Conservation (phyloP, 2,797 vertebrate genomes). For the Hydrocynus forskahlii region DNA sequence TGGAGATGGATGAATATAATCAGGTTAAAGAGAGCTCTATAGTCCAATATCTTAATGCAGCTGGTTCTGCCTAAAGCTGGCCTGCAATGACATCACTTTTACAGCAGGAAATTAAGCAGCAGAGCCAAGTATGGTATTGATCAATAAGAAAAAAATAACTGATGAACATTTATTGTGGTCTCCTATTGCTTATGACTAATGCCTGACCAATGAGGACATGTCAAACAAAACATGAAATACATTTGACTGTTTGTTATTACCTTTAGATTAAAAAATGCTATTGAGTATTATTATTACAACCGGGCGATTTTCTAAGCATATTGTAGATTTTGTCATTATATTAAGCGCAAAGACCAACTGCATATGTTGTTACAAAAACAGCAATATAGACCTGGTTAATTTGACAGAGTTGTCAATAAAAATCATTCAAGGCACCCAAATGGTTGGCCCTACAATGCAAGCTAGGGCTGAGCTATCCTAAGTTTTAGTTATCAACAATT, state of each 20-base stretch:
- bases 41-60: constrained; percentile 58
- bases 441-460: too few species aligned
- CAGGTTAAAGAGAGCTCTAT: constrained; percentile 48
- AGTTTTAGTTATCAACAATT: too few species aligned
- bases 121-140: not conserved
- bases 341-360: too few species aligned
- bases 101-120: constrained; percentile 25
- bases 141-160: constrained; percentile 22
- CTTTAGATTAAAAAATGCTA: too few species aligned
- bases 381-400: too few species aligned
- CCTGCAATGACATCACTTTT: constrained; percentile 36
- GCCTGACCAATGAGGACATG: not conserved
- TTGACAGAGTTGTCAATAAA: too few species aligned
- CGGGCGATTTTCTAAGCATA: too few species aligned
- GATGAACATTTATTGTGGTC: constrained; percentile 7
- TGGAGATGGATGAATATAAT: constrained; percentile 50
- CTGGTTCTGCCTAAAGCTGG: constrained; percentile 10
- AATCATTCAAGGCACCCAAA: too few species aligned
- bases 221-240: not conserved
- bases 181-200: constrained; percentile 12
- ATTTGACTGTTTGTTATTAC: not conserved
- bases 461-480: too few species aligned
- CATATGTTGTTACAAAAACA: too few species aligned
- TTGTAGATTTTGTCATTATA: too few species aligned
- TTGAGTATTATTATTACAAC: too few species aligned